A percentile compares a stretch with the other conserved stretches of the same genome.
These are phyloP conservation scores for Ectropis grisescens DNA, from an alignment of 1,140 invertebrate species.

Conservation along the genomic window DNA sequence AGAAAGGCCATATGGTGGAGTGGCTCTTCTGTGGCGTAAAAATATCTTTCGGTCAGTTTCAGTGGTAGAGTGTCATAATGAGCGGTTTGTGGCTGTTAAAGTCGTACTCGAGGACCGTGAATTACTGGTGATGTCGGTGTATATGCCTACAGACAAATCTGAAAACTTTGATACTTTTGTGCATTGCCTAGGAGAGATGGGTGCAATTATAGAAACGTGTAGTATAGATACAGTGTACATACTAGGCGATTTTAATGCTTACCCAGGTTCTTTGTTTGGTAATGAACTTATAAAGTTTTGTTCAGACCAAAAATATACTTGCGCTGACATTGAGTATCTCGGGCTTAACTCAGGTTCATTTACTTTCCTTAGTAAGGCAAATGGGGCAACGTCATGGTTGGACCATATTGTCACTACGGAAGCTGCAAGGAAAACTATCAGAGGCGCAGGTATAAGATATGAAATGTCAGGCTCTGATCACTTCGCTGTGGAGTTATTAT, in stretches of 20 bases:
- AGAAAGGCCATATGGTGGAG: not conserved
- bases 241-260: conserved; percentile 5
- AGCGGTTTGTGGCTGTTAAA: not conserved
- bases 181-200: conserved; percentile 1
- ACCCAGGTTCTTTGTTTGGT: conserved; percentile 6
- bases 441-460: conserved; percentile 1
- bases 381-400: conserved; percentile 9
- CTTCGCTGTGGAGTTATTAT: conserved; percentile 8
- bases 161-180: conserved; percentile 2
- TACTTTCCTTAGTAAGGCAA: conserved; percentile 10
- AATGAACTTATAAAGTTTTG: conserved; percentile 5
- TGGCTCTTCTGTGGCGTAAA: not conserved
- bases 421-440: not conserved
- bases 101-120: not conserved
- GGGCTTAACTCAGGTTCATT: conserved; percentile 1
- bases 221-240: conserved; percentile 3
- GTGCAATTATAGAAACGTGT: not conserved
- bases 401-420: conserved; percentile 11
- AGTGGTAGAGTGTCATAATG: not conserved
- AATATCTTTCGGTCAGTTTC: not conserved
- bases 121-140: conserved; percentile 3
- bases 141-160: conserved; percentile 1
- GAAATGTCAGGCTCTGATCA: conserved; percentile 12
- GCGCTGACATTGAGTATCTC: conserved; percentile 5
- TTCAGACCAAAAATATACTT: not conserved